Percentiles rank a stretch among this genome's conserved stretches.
Conservation (phyloP, 2,888 invertebrate species). For the Habroteleia sp. region DNA sequence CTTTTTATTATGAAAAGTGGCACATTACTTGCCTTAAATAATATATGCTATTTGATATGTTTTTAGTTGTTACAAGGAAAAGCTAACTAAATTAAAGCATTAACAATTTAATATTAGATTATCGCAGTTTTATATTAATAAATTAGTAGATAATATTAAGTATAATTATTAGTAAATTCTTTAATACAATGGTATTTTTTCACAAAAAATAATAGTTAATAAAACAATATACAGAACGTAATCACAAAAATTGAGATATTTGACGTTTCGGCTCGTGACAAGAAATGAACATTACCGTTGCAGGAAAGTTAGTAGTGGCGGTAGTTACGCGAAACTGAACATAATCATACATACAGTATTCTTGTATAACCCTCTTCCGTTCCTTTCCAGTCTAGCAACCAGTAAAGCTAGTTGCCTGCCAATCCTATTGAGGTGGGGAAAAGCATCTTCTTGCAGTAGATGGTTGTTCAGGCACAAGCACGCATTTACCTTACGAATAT, state of each 20-base stretch:
- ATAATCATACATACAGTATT: conserved; percentile 73
- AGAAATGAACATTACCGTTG: conserved; percentile 73
- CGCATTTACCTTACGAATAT: conserved; percentile 52
- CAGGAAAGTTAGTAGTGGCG: conserved; percentile 55
- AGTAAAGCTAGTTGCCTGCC: conserved; percentile 45
- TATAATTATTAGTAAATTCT: too few species aligned
- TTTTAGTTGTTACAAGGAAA: too few species aligned
- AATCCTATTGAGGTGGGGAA: conserved; percentile 53
- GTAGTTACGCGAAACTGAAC: conserved; percentile 71
- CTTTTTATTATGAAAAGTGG: too few species aligned
- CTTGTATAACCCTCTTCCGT: conserved; percentile 74
- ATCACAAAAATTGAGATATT: conserved; percentile 37
- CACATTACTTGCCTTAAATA: too few species aligned
- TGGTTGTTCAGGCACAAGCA: conserved; percentile 58
- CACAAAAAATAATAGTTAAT: too few species aligned
- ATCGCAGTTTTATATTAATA: too few species aligned
- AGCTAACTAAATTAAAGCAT: too few species aligned
- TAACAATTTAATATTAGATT: too few species aligned
- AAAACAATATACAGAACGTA: too few species aligned
- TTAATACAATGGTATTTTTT: too few species aligned
- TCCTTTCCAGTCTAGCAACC: conserved; percentile 70
- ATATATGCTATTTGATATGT: too few species aligned
- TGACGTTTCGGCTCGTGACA: conserved; percentile 71
- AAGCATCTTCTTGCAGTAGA: conserved; percentile 51
- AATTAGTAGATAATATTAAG: too few species aligned